These are phyloP conservation scores for Allolobophora icterica DNA, from an alignment of 2,888 invertebrate species.

Conservation along the genomic window DNA sequence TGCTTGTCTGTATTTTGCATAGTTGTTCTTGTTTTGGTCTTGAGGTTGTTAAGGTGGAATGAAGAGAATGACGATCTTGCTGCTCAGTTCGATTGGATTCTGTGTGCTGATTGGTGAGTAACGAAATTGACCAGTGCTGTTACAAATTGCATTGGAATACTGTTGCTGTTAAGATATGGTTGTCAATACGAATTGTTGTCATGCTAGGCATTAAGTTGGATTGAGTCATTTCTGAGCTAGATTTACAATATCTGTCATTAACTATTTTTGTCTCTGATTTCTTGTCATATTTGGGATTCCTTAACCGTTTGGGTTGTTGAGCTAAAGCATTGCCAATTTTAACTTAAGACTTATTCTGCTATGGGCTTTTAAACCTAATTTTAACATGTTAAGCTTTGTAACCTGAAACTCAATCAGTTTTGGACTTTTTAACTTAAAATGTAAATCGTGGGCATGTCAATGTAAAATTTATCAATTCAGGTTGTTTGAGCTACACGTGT, in stretches of 20 bases:
- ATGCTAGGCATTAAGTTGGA: neutral
- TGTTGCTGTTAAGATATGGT: neutral
- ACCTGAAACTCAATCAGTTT: neutral
- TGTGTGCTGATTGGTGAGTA: conserved; percentile 76
- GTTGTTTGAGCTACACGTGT: neutral
- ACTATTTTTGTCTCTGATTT: neutral
- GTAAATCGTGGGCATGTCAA: neutral
- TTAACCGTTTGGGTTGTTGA: neutral
- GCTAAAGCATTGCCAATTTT: neutral
- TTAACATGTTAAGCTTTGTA: neutral
- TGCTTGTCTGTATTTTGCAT: conserved; percentile 2
- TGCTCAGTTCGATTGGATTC: conserved; percentile 74
- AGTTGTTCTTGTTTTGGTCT: neutral
- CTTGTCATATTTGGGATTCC: neutral
- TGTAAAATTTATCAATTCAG: neutral
- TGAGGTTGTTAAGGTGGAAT: conserved; percentile 62
- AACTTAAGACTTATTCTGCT: neutral
- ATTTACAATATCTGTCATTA: neutral
- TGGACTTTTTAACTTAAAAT: neutral
- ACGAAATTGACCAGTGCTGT: neutral
- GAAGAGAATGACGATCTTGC: conserved; percentile 56
- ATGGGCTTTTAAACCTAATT: neutral
- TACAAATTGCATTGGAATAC: neutral
- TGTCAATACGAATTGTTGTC: neutral
- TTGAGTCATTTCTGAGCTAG: neutral